Evolutionary conservation across 2,888 invertebrate species (phyloP).

Genomic region (Hylaea fasciaria): DNA sequence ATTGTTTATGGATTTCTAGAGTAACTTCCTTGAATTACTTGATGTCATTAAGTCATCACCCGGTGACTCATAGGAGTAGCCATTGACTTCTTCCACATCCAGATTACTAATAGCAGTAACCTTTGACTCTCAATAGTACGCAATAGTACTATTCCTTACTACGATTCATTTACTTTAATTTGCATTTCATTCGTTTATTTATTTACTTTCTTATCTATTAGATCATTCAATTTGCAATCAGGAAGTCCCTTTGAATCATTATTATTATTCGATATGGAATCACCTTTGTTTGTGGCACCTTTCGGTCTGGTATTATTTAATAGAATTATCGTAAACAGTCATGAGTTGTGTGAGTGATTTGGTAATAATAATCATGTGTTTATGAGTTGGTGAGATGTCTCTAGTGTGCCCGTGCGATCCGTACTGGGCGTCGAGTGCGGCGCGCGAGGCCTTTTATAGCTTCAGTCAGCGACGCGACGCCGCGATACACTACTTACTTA

Average conservation of each 20-base stretch:
- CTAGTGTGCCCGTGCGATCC: conserved; percentile 79
- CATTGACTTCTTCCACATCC: background rate
- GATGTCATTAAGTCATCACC: too few species aligned
- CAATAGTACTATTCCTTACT: conserved; percentile 4
- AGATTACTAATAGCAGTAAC: background rate
- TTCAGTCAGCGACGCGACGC: conserved; percentile 51
- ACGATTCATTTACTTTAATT: conserved; percentile 5
- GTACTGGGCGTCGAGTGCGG: conserved; percentile 73
- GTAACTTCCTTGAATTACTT: background rate
- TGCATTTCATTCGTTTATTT: conserved; percentile 30
- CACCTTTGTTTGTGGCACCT: conserved; percentile 16
- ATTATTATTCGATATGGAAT: conserved; percentile 31
- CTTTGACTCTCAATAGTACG: too few species aligned
- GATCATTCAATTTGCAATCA: conserved; percentile 31
- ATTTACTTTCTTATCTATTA: conserved; percentile 45
- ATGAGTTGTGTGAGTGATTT: conserved; percentile 26
- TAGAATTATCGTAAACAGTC: conserved; percentile 11
- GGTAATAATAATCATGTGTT: conserved; percentile 32
- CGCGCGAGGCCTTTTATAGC: conserved; percentile 68
- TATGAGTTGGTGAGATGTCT: conserved; percentile 47
- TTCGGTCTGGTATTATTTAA: conserved; percentile 4
- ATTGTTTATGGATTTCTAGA: background rate
- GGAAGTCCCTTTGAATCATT: conserved; percentile 34
- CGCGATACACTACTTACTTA: too few species aligned
- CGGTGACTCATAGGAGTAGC: background rate